Percentiles rank a stretch among this genome's conserved stretches.
Conservation (phyloP, 2,113 vertebrate species). For the Zootoca vivipara region DNA sequence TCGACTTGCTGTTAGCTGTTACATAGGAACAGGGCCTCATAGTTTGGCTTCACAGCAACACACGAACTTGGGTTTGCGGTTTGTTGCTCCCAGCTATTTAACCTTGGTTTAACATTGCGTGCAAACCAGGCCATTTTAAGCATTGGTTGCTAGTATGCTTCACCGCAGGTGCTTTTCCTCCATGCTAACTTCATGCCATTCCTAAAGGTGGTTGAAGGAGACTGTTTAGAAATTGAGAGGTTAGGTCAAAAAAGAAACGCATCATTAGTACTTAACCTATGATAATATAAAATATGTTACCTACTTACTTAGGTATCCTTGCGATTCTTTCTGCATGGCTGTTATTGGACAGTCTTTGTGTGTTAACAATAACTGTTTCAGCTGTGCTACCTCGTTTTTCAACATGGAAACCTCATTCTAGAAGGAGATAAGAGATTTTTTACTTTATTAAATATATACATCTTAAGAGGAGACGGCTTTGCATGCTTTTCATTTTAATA, state of each 20-base stretch:
- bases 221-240: neutral
- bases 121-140: too few relatives aligned
- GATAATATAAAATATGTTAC: constrained; percentile 18
- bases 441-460: constrained; percentile 4
- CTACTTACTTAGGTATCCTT: constrained; percentile 99
- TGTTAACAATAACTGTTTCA: constrained; percentile 97
- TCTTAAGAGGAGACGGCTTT: neutral
- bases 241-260: neutral
- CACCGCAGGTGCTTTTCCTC: neutral
- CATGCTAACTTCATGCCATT: neutral
- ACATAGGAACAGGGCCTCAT: too few relatives aligned
- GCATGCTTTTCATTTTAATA: neutral
- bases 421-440: constrained; percentile 55
- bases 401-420: constrained; percentile 99
- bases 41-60: too few relatives aligned
- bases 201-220: neutral
- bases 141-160: neutral
- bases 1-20: too few relatives aligned
- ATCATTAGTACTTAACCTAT: neutral
- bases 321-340: constrained; percentile 98
- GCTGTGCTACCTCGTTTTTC: constrained; percentile 98
- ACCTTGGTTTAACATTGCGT: too few relatives aligned
- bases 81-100: too few relatives aligned
- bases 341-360: constrained; percentile 99
- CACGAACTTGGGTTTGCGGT: too few relatives aligned